phyloP scores from a whole-genome alignment of 1,140 invertebrate genomes.

The Armadillidium nasatum region DNA sequence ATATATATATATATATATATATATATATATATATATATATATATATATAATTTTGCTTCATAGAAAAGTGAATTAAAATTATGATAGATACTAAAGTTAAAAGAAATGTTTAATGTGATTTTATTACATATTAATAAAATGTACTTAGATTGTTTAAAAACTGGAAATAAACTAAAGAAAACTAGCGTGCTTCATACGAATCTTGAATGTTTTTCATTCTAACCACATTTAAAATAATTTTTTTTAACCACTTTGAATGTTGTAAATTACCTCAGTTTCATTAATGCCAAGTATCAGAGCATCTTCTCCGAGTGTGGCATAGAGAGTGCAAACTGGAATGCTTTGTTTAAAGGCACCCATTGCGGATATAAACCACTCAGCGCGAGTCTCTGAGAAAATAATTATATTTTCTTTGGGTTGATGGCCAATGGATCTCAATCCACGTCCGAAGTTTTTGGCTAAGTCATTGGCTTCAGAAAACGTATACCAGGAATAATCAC shows the following conservation, averaged over 20 bases:
- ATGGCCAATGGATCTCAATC: slow-evolving; percentile 62
- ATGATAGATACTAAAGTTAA: too few relatives aligned
- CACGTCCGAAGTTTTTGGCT: slow-evolving; percentile 70
- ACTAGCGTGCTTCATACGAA: too few relatives aligned
- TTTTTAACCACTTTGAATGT: slow-evolving; percentile 40
- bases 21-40: too few relatives aligned
- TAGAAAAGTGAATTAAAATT: too few relatives aligned
- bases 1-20: too few relatives aligned
- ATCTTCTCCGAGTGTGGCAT: slow-evolving; percentile 93
- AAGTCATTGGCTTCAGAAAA: slow-evolving; percentile 72
- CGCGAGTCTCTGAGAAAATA: slow-evolving; percentile 93
- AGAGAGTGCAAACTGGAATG: slow-evolving; percentile 88
- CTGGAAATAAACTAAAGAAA: too few relatives aligned
- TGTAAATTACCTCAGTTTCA: slow-evolving; percentile 79
- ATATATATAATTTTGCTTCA: too few relatives aligned
- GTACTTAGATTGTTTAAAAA: too few relatives aligned
- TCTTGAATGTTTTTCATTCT: too few relatives aligned
- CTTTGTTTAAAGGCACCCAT: slow-evolving; percentile 91
- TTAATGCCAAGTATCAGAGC: slow-evolving; percentile 92
- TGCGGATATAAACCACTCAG: slow-evolving; percentile 94
- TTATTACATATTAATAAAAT: too few relatives aligned
- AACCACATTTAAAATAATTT: too few relatives aligned
- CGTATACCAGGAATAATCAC: slow-evolving; percentile 86
- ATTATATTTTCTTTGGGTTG: slow-evolving; percentile 68
- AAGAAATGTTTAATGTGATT: too few relatives aligned